Conservation (phyloP, 1,140 invertebrate genomes). For the Agrilus planipennis region DNA sequence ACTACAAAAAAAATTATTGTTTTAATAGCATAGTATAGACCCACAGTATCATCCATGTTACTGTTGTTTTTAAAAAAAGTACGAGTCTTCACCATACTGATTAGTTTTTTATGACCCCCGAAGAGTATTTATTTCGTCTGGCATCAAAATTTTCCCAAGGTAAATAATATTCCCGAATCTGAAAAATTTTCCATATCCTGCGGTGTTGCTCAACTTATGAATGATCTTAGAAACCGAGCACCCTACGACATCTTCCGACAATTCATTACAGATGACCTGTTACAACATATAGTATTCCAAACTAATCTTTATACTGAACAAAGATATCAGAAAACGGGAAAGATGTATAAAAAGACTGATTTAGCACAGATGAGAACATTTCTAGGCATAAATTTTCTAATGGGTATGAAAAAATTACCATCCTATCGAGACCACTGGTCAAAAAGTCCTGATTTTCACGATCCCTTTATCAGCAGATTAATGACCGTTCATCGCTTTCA, state of each 20-base stretch:
- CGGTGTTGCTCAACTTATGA: not conserved
- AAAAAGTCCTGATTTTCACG: slow-evolving; percentile 4
- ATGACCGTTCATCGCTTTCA: slow-evolving; percentile 11
- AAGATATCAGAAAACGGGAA: not conserved
- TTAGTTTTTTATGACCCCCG: not conserved
- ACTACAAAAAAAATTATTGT: too few species aligned
- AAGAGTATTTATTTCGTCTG: too few species aligned
- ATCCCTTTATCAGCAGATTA: slow-evolving; percentile 9
- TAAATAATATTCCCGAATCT: not conserved
- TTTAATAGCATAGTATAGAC: too few species aligned
- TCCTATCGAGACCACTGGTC: slow-evolving; percentile 14
- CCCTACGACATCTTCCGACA: not conserved
- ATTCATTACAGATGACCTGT: not conserved
- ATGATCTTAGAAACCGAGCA: not conserved
- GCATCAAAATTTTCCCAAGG: too few species aligned
- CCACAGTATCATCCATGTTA: too few species aligned
- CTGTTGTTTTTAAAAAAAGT: too few species aligned
- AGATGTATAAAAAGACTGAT: not conserved
- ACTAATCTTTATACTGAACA: not conserved
- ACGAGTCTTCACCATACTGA: not conserved
- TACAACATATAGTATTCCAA: not conserved
- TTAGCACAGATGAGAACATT: slow-evolving; percentile 13
- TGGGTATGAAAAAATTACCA: slow-evolving; percentile 14
- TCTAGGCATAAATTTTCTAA: slow-evolving; percentile 15
- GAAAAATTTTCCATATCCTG: not conserved